phyloP scores from a whole-genome alignment of 2,888 invertebrate species.

The Lepidocyrtoides sp. region DNA sequence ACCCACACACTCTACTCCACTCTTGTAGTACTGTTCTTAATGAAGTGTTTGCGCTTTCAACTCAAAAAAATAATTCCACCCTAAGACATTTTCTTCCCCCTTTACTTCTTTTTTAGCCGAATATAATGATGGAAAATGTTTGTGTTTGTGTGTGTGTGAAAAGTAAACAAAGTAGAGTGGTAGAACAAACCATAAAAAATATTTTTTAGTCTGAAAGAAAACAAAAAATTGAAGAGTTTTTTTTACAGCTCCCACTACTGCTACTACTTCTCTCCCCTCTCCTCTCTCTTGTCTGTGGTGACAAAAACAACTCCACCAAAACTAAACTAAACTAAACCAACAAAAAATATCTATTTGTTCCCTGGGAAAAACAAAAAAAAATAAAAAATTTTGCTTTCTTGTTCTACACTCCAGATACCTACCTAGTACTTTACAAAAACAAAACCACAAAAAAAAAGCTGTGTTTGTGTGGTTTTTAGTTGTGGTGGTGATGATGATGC shows the following conservation, averaged over 20 bases:
- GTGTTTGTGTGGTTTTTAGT: neutral
- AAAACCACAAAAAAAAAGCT: neutral
- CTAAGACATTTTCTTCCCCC: too few relatives aligned
- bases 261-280: neutral
- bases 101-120: neutral
- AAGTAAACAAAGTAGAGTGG: too few relatives aligned
- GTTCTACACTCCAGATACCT: too few relatives aligned
- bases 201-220: too few relatives aligned
- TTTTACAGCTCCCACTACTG: neutral
- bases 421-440: neutral
- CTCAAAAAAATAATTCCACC: too few relatives aligned
- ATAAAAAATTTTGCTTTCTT: neutral
- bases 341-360: neutral
- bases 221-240: too few relatives aligned
- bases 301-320: neutral
- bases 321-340: neutral
- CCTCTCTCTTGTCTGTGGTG: too few relatives aligned
- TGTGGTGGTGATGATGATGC: neutral
- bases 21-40: neutral
- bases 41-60: constrained; percentile 5
- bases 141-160: too few relatives aligned
- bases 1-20: neutral
- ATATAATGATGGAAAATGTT: too few relatives aligned
- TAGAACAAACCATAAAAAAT: too few relatives aligned
- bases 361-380: neutral